These are phyloP conservation scores for Morbakka virulenta DNA, from an alignment of 30 jellyfish, hydroid and myxozoan genomes.

Conservation along the genomic window DNA sequence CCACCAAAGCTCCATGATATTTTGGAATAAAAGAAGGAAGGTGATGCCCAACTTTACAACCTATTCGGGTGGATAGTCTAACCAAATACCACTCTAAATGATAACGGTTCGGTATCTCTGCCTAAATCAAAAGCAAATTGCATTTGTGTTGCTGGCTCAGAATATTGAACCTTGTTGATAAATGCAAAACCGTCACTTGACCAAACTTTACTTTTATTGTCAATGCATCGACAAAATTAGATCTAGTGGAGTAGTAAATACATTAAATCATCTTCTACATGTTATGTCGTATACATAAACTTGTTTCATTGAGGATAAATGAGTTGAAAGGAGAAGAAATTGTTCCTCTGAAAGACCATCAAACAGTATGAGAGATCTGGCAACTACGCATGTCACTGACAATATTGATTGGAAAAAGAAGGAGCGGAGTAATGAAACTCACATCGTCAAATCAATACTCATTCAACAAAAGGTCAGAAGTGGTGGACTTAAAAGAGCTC, in stretches of 20 bases:
- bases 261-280: too few relatives aligned
- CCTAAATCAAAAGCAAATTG: slow-evolving; percentile 47
- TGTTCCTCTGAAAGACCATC: slow-evolving; percentile 49
- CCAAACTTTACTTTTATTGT: slow-evolving; percentile 41
- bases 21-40: slow-evolving; percentile 28
- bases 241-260: slow-evolving; percentile 54
- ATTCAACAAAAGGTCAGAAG: slow-evolving; percentile 47
- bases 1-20: slow-evolving; percentile 37
- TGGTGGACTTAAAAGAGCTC: slow-evolving; percentile 29
- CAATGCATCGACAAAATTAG: slow-evolving; percentile 52
- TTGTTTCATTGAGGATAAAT: slow-evolving; percentile 35
- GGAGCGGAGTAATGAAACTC: slow-evolving; percentile 48
- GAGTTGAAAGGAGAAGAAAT: slow-evolving; percentile 39
- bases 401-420: slow-evolving; percentile 46
- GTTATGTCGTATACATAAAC: slow-evolving; percentile 47
- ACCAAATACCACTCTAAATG: slow-evolving; percentile 29
- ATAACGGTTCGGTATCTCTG: slow-evolving; percentile 27
- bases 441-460: slow-evolving; percentile 38
- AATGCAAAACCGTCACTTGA: slow-evolving; percentile 46
- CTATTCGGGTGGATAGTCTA: slow-evolving; percentile 25
- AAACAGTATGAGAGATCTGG: slow-evolving; percentile 32
- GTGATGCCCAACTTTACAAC: slow-evolving; percentile 20
- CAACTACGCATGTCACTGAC: slow-evolving; percentile 43
- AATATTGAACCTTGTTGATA: slow-evolving; percentile 35
- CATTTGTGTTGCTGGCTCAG: slow-evolving; percentile 46